Conservation (phyloP, 2,113 vertebrate genomes). For the Platichthys flesus region DNA sequence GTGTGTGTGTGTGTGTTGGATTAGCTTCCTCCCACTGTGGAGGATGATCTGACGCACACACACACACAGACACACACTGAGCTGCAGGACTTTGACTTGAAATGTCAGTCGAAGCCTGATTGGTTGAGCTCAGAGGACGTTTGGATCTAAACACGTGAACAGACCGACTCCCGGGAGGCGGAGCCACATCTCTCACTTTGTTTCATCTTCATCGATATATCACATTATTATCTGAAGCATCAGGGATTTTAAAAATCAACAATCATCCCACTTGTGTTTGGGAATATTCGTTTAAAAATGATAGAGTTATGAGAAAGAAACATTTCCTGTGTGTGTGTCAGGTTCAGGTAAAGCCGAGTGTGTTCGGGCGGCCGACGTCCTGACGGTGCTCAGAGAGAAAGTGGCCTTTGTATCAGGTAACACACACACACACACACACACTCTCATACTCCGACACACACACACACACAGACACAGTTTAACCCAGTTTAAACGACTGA, state of each 20-base stretch:
- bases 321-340: conserved; percentile 50
- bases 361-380: conserved; percentile 95
- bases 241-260: too few species aligned
- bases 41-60: conserved; percentile 45
- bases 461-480: too few species aligned
- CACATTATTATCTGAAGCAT: too few species aligned
- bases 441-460: neutral
- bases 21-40: conserved; percentile 59
- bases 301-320: neutral
- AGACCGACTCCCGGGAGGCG: too few species aligned
- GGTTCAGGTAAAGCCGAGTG: conserved; percentile 92
- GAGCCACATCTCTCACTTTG: too few species aligned
- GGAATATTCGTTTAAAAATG: too few species aligned
- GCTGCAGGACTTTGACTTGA: too few species aligned
- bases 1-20: conserved; percentile 47
- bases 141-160: too few species aligned
- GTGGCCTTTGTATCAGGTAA: conserved; percentile 98
- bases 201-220: too few species aligned
- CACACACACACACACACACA: neutral
- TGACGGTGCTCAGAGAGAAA: conserved; percentile 97
- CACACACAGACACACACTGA: conserved; percentile 10
- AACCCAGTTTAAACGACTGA: neutral
- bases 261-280: too few species aligned
- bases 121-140: too few species aligned
- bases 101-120: too few species aligned